A percentile compares a stretch with the other conserved stretches of the same genome.
Evolutionary conservation across 1,140 invertebrate genomes (phyloP).

Genomic region (Brachionus paranguensis): DNA sequence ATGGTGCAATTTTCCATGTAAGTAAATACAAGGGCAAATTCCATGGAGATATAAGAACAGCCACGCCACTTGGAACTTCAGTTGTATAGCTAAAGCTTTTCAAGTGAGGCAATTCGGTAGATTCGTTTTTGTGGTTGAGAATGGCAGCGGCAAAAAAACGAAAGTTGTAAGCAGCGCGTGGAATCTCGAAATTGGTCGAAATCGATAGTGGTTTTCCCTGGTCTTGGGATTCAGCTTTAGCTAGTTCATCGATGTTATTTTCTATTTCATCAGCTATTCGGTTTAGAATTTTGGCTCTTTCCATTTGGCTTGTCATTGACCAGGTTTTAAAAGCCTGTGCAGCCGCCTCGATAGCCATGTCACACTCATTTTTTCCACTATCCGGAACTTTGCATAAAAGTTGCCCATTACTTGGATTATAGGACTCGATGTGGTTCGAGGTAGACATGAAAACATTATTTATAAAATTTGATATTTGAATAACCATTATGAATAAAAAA

Average conservation of each 20-base stretch:
- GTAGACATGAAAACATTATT: slow-evolving; percentile 84
- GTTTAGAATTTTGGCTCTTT: slow-evolving; percentile 55
- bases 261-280: slow-evolving; percentile 61
- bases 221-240: slow-evolving; percentile 59
- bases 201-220: slow-evolving; percentile 62
- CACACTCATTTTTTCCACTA: slow-evolving; percentile 70
- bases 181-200: slow-evolving; percentile 59
- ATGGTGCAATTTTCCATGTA: slow-evolving; percentile 61
- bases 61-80: slow-evolving; percentile 59
- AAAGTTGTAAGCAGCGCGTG: slow-evolving; percentile 60
- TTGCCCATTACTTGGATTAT: slow-evolving; percentile 73
- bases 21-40: slow-evolving; percentile 63
- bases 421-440: slow-evolving; percentile 72
- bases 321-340: slow-evolving; percentile 66
- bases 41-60: slow-evolving; percentile 62
- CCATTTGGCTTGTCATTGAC: slow-evolving; percentile 71
- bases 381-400: slow-evolving; percentile 73
- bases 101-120: slow-evolving; percentile 49
- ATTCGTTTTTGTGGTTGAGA: slow-evolving; percentile 44
- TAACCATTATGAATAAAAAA: slow-evolving; percentile 37
- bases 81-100: slow-evolving; percentile 59
- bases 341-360: slow-evolving; percentile 70
- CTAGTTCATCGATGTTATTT: slow-evolving; percentile 57
- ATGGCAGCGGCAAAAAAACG: slow-evolving; percentile 59
- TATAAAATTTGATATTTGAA: slow-evolving; percentile 64